These are phyloP conservation scores for Drosophila formosana DNA, from an alignment of 2,888 invertebrate species.

Conservation along the genomic window DNA sequence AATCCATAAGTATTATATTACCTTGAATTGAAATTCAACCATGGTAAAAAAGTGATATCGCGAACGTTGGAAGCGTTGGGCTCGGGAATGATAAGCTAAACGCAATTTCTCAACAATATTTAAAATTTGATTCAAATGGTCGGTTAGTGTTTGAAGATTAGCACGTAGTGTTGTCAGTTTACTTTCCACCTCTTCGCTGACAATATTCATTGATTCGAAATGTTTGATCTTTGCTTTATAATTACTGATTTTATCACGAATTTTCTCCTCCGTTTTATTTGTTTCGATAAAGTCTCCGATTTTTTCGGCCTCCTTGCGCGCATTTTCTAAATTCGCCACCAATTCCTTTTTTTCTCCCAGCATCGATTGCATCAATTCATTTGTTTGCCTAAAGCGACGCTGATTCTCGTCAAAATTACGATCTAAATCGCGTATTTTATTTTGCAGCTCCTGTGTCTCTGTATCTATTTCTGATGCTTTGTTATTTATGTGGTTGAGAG, in stretches of 20 bases:
- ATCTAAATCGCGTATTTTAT: conserved; percentile 63
- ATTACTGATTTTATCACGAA: conserved; percentile 82
- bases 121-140: conserved; percentile 12
- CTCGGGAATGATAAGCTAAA: conserved; percentile 47
- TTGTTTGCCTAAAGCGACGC: conserved; percentile 42
- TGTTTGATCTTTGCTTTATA: conserved; percentile 79
- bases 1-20: conserved; percentile 35
- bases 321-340: conserved; percentile 43
- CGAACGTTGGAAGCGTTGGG: conserved; percentile 51
- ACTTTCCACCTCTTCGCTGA: conserved; percentile 63
- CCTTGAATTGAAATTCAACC: conserved; percentile 83
- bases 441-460: conserved; percentile 55
- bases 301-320: conserved; percentile 64
- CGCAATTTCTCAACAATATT: conserved; percentile 49
- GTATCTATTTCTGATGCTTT: conserved; percentile 79
- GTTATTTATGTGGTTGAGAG: conserved; percentile 83
- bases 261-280: conserved; percentile 83
- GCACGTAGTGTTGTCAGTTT: conserved; percentile 27
- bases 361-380: conserved; percentile 41
- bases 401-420: conserved; percentile 50
- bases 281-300: conserved; percentile 81
- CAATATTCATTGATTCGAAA: conserved; percentile 71
- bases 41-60: conserved; percentile 59
- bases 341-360: conserved; percentile 25
- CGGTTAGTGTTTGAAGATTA: conserved; percentile 3